Evolutionary conservation across 2,888 invertebrate genomes (phyloP).

Genomic region (Monochamus alternatus): DNA sequence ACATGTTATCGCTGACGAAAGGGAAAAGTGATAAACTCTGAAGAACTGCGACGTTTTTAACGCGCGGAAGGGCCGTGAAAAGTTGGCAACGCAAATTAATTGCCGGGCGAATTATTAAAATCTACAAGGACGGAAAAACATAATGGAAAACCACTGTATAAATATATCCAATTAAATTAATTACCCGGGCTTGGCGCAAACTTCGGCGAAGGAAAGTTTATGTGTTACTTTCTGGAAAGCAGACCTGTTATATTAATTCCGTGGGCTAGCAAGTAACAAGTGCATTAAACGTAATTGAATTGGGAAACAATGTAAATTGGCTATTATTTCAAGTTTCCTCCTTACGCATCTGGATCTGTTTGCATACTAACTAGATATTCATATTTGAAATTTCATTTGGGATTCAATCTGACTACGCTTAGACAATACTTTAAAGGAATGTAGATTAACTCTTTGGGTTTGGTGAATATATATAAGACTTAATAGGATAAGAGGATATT

Average conservation of each 20-base stretch:
- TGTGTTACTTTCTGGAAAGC: constrained; percentile 16
- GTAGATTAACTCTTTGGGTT: neutral
- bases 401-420: constrained; percentile 5
- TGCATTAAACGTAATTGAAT: constrained; percentile 33
- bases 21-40: too few species aligned
- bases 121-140: neutral
- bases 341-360: constrained; percentile 22
- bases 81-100: neutral
- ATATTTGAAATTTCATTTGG: constrained; percentile 7
- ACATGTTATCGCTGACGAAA: too few species aligned
- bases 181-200: neutral
- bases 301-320: constrained; percentile 20
- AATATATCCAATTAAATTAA: constrained; percentile 21
- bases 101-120: neutral
- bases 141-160: constrained; percentile 11
- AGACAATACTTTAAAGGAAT: constrained; percentile 4
- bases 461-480: neutral
- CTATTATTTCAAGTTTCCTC: constrained; percentile 36
- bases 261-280: constrained; percentile 19
- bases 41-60: too few species aligned
- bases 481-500: too few species aligned
- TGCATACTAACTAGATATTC: constrained; percentile 28
- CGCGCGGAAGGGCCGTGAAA: neutral
- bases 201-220: constrained; percentile 10
- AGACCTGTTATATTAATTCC: constrained; percentile 15